Conservation (phyloP, 2,888 invertebrate species). For the Diarsia rubi region DNA sequence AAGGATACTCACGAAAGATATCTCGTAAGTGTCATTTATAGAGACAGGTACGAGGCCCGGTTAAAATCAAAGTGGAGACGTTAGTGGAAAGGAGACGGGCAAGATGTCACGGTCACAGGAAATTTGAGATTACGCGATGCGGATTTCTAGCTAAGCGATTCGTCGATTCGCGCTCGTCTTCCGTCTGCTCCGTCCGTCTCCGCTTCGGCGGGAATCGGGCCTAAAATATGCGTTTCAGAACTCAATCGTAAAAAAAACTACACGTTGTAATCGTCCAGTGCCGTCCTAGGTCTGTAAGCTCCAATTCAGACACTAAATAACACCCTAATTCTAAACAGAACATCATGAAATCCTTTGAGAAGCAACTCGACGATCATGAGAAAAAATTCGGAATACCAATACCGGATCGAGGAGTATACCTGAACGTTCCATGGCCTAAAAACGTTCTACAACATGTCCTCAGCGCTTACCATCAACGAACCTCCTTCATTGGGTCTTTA, state of each 20-base stretch:
- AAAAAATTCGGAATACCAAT: slow-evolving; percentile 84
- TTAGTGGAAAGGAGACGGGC: neutral
- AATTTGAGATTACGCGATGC: neutral
- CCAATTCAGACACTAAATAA: slow-evolving; percentile 31
- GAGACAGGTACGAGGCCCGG: neutral
- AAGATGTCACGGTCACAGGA: neutral
- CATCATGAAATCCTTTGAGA: slow-evolving; percentile 80
- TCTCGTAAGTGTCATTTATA: too few species aligned
- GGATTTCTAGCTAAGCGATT: neutral
- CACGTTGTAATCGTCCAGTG: slow-evolving; percentile 48
- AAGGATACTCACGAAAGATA: too few species aligned
- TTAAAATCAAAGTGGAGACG: neutral
- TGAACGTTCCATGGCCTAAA: slow-evolving; percentile 86
- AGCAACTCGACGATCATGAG: slow-evolving; percentile 87
- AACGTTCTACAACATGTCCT: slow-evolving; percentile 86
- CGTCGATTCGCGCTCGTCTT: neutral
- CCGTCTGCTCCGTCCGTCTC: neutral
- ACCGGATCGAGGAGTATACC: slow-evolving; percentile 77
- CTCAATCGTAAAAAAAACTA: neutral
- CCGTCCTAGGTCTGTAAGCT: slow-evolving; percentile 24
- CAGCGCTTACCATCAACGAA: slow-evolving; percentile 82
- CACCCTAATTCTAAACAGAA: slow-evolving; percentile 77
- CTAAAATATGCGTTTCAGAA: slow-evolving; percentile 27
- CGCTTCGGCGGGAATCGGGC: neutral
- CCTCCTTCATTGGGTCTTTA: slow-evolving; percentile 89